phyloP scores from a whole-genome alignment of 1,140 invertebrate species.

The Drosophila gunungcola region DNA sequence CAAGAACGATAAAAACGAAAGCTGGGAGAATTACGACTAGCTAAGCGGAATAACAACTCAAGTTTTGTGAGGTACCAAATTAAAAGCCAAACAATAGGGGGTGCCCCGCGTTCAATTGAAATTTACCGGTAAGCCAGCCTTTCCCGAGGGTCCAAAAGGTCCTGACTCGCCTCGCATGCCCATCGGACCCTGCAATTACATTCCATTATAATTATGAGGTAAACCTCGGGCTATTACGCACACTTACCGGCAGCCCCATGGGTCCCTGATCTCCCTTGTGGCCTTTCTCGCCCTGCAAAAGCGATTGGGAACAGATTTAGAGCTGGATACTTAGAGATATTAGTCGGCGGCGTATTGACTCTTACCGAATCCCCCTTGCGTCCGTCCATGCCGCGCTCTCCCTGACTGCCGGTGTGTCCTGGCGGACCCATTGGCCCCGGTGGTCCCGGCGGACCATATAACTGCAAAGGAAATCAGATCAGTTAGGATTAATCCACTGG shows the following conservation, averaged over 20 bases:
- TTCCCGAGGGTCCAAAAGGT: constrained; percentile 90
- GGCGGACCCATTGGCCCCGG: constrained; percentile 89
- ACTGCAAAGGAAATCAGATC: constrained; percentile 37
- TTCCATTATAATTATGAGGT: constrained; percentile 2
- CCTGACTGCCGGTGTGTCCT: constrained; percentile 92
- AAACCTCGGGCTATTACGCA: constrained; percentile 1
- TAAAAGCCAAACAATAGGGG: constrained; percentile 61
- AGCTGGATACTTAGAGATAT: constrained; percentile 29
- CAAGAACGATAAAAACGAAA: constrained; percentile 31
- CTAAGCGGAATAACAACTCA: constrained; percentile 30
- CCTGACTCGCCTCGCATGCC: constrained; percentile 92
- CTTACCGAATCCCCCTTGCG: constrained; percentile 93
- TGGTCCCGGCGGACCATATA: constrained; percentile 82
- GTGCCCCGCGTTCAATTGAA: constrained; percentile 20
- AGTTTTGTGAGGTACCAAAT: constrained; percentile 38
- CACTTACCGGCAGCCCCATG: constrained; percentile 97
- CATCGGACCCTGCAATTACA: constrained; percentile 91
- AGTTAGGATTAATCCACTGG: not conserved
- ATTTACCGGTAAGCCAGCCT: constrained; percentile 92
- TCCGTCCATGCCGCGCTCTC: constrained; percentile 91
- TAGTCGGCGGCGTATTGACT: constrained; percentile 1
- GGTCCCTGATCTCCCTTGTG: constrained; percentile 95
- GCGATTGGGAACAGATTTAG: constrained; percentile 1
- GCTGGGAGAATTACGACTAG: constrained; percentile 10
- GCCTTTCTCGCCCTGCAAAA: constrained; percentile 93